Conservation (phyloP, 2,113 vertebrate species). For the Centropristis striata region DNA sequence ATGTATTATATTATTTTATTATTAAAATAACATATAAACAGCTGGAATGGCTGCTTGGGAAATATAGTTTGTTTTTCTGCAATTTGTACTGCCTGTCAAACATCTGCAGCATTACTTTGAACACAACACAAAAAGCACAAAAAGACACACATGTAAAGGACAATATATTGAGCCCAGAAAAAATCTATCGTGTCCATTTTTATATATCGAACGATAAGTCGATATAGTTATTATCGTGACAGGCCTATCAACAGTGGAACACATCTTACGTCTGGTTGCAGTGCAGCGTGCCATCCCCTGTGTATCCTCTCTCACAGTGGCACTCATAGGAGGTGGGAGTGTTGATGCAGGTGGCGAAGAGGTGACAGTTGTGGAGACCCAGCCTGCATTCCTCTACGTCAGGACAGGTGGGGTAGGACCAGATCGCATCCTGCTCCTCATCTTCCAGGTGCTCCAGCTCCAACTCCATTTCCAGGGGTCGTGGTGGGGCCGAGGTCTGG, state of each 20-base stretch:
- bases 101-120: too few species aligned
- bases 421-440: slow-evolving; percentile 86
- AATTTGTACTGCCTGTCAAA: too few species aligned
- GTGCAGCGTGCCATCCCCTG: slow-evolving; percentile 89
- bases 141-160: too few species aligned
- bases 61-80: too few species aligned
- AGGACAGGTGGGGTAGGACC: slow-evolving; percentile 92
- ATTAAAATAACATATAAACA: too few species aligned
- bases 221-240: too few species aligned
- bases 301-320: slow-evolving; percentile 92
- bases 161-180: too few species aligned
- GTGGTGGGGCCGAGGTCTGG: slow-evolving; percentile 84
- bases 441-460: slow-evolving; percentile 81
- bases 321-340: slow-evolving; percentile 94
- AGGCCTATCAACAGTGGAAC: background rate
- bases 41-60: too few species aligned
- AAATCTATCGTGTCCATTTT: too few species aligned
- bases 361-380: slow-evolving; percentile 91
- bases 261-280: slow-evolving; percentile 93
- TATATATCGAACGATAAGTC: too few species aligned
- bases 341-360: slow-evolving; percentile 90
- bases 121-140: too few species aligned
- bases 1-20: too few species aligned
- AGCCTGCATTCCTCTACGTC: slow-evolving; percentile 94
- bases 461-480: slow-evolving; percentile 82